These are phyloP conservation scores for Sinotaia quadrata DNA, from an alignment of 2,888 invertebrate species.

Conservation along the genomic window DNA sequence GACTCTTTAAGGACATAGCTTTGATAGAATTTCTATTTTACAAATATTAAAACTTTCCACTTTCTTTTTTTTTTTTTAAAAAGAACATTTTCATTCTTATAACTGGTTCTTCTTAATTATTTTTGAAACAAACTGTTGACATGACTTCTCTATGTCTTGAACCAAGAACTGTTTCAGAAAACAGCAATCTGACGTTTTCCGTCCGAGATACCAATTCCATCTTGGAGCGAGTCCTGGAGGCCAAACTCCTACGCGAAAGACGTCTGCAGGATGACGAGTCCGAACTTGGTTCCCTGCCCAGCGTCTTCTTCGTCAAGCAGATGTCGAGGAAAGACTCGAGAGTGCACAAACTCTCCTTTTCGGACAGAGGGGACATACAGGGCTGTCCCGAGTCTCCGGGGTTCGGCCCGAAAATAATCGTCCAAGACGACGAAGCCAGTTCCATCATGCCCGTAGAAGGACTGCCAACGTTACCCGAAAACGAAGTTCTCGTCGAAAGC, in stretches of 20 bases:
- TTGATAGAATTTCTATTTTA: too few relatives aligned
- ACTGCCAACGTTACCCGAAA: constrained; percentile 9
- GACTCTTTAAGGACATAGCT: too few relatives aligned
- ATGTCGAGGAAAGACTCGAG: constrained; percentile 42
- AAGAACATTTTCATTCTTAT: too few relatives aligned
- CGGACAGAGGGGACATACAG: constrained; percentile 49
- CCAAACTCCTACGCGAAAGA: constrained; percentile 63
- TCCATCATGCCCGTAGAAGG: constrained; percentile 9
- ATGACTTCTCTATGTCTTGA: too few relatives aligned
- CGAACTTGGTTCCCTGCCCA: constrained; percentile 61
- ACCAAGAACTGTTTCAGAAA: constrained; percentile 28
- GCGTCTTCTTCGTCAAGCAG: constrained; percentile 56
- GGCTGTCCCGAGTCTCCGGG: constrained; percentile 28
- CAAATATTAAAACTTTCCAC: too few relatives aligned
- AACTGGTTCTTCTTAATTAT: too few relatives aligned
- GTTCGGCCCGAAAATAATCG: constrained; percentile 45
- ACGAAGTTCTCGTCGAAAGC: not conserved
- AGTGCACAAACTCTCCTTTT: constrained; percentile 53
- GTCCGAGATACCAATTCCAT: constrained; percentile 49
- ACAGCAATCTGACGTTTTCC: constrained; percentile 6
- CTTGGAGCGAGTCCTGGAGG: constrained; percentile 60
- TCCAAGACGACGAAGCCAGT: constrained; percentile 34
- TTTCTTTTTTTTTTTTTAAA: too few relatives aligned
- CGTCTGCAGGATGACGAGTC: constrained; percentile 61
- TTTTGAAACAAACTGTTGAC: too few relatives aligned